Evolutionary conservation across 2,113 vertebrate species (phyloP).

Genomic region (Clarias macrocephalus): DNA sequence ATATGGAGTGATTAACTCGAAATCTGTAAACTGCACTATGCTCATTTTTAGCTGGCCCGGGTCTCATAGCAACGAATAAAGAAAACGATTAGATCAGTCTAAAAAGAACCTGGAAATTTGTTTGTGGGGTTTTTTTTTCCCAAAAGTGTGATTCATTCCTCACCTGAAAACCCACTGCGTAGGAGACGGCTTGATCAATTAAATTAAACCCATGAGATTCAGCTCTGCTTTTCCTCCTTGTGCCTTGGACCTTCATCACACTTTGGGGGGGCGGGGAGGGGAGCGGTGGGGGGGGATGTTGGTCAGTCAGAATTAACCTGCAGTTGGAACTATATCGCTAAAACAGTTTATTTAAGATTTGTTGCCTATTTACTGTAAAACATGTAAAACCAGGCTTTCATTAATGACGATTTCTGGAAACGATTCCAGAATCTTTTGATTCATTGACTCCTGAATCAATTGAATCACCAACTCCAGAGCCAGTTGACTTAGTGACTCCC

Average conservation of each 20-base stretch:
- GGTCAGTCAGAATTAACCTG: not conserved
- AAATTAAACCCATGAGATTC: not conserved
- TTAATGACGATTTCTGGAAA: too few relatives aligned
- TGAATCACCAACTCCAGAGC: too few relatives aligned
- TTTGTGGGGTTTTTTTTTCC: not conserved
- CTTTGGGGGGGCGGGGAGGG: not conserved
- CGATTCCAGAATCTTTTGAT: too few relatives aligned
- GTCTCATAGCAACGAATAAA: conserved; percentile 16
- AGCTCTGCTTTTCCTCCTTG: too few relatives aligned
- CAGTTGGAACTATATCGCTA: not conserved
- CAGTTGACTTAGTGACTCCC: too few relatives aligned
- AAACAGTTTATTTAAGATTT: not conserved
- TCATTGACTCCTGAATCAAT: too few relatives aligned
- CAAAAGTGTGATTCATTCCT: conserved; percentile 11
- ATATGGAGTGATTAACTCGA: not conserved
- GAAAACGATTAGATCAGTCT: not conserved
- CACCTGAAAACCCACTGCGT: not conserved
- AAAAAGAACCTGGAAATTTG: not conserved
- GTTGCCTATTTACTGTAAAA: not conserved
- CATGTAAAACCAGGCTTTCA: too few relatives aligned
- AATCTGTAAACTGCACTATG: not conserved
- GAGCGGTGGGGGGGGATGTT: not conserved
- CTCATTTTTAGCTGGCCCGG: not conserved
- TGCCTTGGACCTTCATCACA: not conserved
- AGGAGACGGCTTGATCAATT: not conserved